Percentiles rank a stretch among this genome's conserved stretches.
These are phyloP conservation scores for Phyllostomus hastatus DNA, from an alignment of 2,113 vertebrate species.

Conservation along the genomic window DNA sequence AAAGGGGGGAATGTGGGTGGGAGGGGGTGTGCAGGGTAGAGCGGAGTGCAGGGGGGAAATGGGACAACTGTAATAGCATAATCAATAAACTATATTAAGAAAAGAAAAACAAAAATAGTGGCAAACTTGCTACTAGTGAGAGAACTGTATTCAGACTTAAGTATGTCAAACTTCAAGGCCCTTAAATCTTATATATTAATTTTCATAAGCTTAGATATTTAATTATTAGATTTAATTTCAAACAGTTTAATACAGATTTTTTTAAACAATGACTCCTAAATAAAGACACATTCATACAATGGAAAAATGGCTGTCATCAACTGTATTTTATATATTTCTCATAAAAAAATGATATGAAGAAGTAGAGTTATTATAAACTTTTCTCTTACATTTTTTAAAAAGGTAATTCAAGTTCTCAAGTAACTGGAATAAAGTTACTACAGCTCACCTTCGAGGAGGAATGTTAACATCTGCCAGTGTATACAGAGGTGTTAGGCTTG, in stretches of 20 bases:
- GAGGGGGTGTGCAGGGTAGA: no score
- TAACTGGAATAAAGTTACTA: not conserved
- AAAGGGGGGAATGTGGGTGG: no score
- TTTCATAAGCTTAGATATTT: not conserved
- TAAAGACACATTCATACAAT: not conserved
- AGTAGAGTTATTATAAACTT: not conserved
- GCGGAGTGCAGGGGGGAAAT: no score
- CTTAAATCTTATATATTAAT: not conserved
- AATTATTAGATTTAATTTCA: not conserved
- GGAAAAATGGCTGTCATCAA: not conserved
- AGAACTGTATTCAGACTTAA: not conserved
- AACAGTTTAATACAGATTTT: constrained; percentile 16
- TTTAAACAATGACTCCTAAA: constrained; percentile 20
- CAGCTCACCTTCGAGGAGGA: constrained; percentile 88
- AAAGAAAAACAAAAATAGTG: not conserved
- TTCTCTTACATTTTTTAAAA: not conserved
- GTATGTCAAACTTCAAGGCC: not conserved
- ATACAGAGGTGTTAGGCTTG: constrained; percentile 95
- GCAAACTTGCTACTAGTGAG: not conserved
- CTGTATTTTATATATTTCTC: not conserved
- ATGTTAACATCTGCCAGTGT: constrained; percentile 90
- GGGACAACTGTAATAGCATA: no score
- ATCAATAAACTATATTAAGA: no score
- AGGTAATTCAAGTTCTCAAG: not conserved
- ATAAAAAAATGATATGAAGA: not conserved